Evolutionary conservation across 2,888 invertebrate genomes (phyloP), one percentile per base, ranked within the genome.

Genomic region (Hemicrepidius hirtus): DNA sequence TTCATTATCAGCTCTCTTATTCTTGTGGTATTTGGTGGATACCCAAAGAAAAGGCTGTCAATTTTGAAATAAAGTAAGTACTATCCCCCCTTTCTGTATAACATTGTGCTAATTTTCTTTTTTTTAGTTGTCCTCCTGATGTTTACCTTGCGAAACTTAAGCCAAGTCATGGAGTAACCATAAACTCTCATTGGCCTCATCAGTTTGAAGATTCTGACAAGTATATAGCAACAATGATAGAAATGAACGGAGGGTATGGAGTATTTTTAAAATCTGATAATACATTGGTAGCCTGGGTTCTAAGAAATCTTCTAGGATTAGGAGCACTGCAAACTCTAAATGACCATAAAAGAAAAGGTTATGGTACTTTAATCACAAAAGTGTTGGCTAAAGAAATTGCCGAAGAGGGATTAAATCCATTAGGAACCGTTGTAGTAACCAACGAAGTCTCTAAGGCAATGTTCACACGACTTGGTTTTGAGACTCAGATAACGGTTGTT

Each of bases 181-280:
- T 80, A 9, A 75, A 77, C 53, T 59, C 55, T 16, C 28, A 76
- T 9, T 80, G 80, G 80, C 75, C 76, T 1, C 79, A 78, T 68
- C 74, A 64, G 0, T 79, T 75, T 68, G 67, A 70, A 44, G 75
- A 75, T 12, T 79, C 80, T 9, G 75, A 50, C 12, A 49, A 24
- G 13, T 62, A 81, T 57, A 62, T 87, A 13, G 73, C 68, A 6
- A 75, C 76, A 37, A 69, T 85, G 21, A 78, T 86, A 18, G 81
- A 80, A 72, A 75, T 82, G 70, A 87, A 87, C 71, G 82, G 81
- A 18, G 84, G 85, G 5, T 59, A 81, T n/a, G 87, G 87, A n/a
- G 71, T 87, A 1, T 87, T 85, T 76, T 76, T 83, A 10, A 86
- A 84, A 77, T 68, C 80, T 28, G 81, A 80, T 63, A 66, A 83